Evolutionary conservation across 2,113 vertebrate species (phyloP), one percentile per base, ranked within the genome.

Genomic region (Etheostoma cragini): DNA sequence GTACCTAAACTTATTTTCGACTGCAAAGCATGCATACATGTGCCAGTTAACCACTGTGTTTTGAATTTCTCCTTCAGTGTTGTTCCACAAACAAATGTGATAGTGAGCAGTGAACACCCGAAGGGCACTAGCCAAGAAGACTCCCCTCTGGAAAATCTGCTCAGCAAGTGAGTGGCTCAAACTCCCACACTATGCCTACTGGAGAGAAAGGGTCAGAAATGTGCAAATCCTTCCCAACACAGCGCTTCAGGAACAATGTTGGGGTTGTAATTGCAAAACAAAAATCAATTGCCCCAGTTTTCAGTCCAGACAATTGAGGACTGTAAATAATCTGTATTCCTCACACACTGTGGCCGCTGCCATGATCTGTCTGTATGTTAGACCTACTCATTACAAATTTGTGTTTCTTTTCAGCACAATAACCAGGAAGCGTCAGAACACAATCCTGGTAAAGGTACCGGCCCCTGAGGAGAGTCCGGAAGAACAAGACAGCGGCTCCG

Each of bases 21-120:
- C 16, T 35, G 30, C 15, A 69, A 61, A 46, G 3, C 11, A 16
- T 73, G 12, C 38, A n/a, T 19, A 38, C 22, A 45, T 75, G n/a
- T 63, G 24, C n/a, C 17, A 61, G 8, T 78, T 58, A 62, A 77
- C 57, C 60, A 74, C 1, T 52, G 15, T 57, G 8, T 73, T 81
- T 91, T 78, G 26, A 76, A 56, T 85, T 89, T 67, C 50, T 90
- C 67, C 72, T 45, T 73, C 83, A 99, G 98, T 65, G 96, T 98
- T 87, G 98, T 99, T 65, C 98, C 98, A 74, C 97, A 99, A 93
- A 99, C 98, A 80, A 99, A 98, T 12, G 98, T 99, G 68, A 98
- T 99, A 72, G 96, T 99, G 89, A 99, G 97, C 94, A 96, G 95
- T 74, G 98, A 99, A 81, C 94, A 95, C 60, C 93, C 95, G 65